These are phyloP conservation scores for Felis chaus DNA, from an alignment of 2,113 vertebrate genomes.

Conservation along the genomic window DNA sequence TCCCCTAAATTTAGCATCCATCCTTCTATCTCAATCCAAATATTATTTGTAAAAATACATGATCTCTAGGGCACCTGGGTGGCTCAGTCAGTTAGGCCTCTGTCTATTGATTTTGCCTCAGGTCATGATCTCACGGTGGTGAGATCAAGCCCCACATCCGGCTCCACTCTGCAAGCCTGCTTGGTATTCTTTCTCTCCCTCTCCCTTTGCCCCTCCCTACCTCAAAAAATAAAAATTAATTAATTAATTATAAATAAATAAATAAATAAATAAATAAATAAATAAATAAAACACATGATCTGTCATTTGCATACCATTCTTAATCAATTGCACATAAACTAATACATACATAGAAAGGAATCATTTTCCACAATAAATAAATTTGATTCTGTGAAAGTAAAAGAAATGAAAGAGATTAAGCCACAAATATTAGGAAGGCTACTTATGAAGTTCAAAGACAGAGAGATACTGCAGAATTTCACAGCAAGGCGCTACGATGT, in stretches of 20 bases:
- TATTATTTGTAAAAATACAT: background rate
- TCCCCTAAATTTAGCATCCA: background rate
- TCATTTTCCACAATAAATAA: background rate
- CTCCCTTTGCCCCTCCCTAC: too few relatives aligned
- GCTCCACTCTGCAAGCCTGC: too few relatives aligned
- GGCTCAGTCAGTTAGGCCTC: too few relatives aligned
- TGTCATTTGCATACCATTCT: background rate
- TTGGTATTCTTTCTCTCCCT: too few relatives aligned
- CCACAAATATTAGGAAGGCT: background rate
- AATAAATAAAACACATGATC: background rate
- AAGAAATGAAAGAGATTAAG: background rate
- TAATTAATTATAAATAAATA: too few relatives aligned
- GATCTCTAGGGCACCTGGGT: background rate
- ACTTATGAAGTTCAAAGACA: background rate
- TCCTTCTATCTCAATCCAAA: background rate
- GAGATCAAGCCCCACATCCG: too few relatives aligned
- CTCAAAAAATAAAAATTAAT: too few relatives aligned
- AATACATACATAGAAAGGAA: background rate
- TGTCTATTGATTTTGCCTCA: too few relatives aligned
- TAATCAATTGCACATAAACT: background rate
- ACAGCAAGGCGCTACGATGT: accelerated
- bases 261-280: too few relatives aligned
- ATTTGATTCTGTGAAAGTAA: background rate
- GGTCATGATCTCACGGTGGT: too few relatives aligned
- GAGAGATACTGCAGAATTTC: background rate